phyloP scores from a whole-genome alignment of 2,113 vertebrate species.

The Urocitellus parryii region DNA sequence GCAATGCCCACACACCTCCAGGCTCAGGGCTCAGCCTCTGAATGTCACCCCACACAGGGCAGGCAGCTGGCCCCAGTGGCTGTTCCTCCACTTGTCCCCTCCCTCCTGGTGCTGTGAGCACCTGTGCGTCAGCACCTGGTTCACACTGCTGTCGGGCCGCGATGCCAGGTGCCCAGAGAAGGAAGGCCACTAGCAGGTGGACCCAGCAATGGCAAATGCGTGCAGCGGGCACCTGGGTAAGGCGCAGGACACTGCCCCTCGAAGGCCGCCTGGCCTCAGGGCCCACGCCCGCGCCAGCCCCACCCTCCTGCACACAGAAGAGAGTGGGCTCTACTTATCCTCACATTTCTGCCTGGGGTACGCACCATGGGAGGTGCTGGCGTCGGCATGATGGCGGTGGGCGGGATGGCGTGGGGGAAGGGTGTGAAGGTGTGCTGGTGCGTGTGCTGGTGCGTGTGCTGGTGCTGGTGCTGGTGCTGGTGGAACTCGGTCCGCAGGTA shows the following conservation, averaged over 20 bases:
- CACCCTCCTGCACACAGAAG: conserved; percentile 72
- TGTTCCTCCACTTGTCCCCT: too few relatives aligned
- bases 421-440: conserved; percentile 99
- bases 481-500: conserved; percentile 99
- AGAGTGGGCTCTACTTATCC: conserved; percentile 94
- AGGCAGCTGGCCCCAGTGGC: too few relatives aligned
- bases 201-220: too few relatives aligned
- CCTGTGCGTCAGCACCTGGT: neutral
- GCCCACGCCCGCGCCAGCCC: neutral
- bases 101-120: neutral
- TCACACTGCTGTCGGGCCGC: too few relatives aligned
- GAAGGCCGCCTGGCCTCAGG: neutral
- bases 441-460: conserved; percentile 98
- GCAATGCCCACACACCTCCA: neutral
- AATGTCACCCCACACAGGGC: too few relatives aligned
- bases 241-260: neutral
- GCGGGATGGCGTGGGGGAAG: conserved; percentile 96
- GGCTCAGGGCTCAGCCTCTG: neutral
- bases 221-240: too few relatives aligned
- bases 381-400: conserved; percentile 97
- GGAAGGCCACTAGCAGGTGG: too few relatives aligned
- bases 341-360: conserved; percentile 99
- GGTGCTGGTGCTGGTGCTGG: conserved; percentile 97
- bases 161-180: too few relatives aligned
- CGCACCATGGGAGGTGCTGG: conserved; percentile 99